A percentile compares a stretch with the other conserved stretches of the same genome.
phyloP scores from a whole-genome alignment of 2,888 invertebrate species.

The Dicycla oo region DNA sequence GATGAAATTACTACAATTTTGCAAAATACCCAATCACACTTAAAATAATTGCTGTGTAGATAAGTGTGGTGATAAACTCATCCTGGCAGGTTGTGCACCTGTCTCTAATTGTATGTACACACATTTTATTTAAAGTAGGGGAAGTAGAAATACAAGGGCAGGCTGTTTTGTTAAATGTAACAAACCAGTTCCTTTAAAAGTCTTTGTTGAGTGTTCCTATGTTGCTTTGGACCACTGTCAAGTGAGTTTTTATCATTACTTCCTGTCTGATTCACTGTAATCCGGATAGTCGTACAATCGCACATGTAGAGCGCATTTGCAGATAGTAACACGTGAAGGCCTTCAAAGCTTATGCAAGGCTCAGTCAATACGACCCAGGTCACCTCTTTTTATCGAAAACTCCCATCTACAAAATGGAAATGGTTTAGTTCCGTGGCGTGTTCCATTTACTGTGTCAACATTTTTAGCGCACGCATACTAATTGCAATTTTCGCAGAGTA shows the following conservation, averaged over 20 bases:
- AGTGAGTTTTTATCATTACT: conserved; percentile 49
- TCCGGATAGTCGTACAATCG: conserved; percentile 42
- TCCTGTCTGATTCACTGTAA: conserved; percentile 49
- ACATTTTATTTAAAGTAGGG: conserved; percentile 39
- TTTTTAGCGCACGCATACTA: conserved; percentile 46
- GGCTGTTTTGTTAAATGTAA: conserved; percentile 17
- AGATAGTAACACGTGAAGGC: conserved; percentile 19
- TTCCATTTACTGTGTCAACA: conserved; percentile 49
- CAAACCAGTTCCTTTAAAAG: conserved; percentile 19
- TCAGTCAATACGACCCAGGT: conserved; percentile 33
- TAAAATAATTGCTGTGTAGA: conserved; percentile 27
- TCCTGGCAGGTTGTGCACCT: conserved; percentile 35
- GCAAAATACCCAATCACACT: conserved; percentile 29
- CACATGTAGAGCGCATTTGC: conserved; percentile 26
- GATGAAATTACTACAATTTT: conserved; percentile 23
- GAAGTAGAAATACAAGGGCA: background rate
- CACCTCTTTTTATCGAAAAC: conserved; percentile 43
- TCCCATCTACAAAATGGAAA: conserved; percentile 36
- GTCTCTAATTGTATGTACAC: conserved; percentile 26
- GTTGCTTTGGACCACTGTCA: conserved; percentile 20
- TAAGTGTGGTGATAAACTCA: conserved; percentile 23
- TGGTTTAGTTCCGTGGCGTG: conserved; percentile 31
- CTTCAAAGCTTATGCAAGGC: conserved; percentile 42
- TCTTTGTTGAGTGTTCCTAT: conserved; percentile 15
- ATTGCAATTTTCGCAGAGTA: conserved; percentile 50